Evolutionary conservation across 2,888 invertebrate species (phyloP).

Genomic region (Agonopterix heracliana): DNA sequence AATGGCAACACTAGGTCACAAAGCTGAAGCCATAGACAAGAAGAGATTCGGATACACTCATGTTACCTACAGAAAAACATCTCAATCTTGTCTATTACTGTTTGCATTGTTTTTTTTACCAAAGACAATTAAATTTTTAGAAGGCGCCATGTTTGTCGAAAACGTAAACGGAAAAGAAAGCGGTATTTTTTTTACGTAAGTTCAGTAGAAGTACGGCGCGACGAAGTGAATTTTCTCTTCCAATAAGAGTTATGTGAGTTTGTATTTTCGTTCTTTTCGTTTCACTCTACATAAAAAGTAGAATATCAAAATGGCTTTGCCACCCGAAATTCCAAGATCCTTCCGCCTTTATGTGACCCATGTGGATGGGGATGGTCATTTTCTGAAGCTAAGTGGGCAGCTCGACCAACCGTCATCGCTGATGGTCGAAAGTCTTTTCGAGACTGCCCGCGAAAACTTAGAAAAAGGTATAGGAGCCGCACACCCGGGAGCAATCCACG

Average conservation of each 20-base stretch:
- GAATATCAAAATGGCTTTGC: constrained; percentile 40
- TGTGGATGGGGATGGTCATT: constrained; percentile 81
- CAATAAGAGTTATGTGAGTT: constrained; percentile 44
- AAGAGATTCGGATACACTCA: too few species aligned
- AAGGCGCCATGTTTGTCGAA: constrained; percentile 58
- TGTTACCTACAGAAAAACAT: too few species aligned
- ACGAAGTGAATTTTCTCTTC: constrained; percentile 24
- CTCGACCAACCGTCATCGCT: constrained; percentile 74
- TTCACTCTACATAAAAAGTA: background rate
- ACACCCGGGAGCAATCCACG: constrained; percentile 63
- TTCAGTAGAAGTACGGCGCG: constrained; percentile 34
- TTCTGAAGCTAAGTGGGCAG: constrained; percentile 85
- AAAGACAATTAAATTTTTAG: background rate
- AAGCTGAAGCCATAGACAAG: too few species aligned
- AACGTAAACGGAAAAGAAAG: constrained; percentile 67
- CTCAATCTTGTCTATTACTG: too few species aligned
- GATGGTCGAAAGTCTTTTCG: constrained; percentile 72
- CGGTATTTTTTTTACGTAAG: constrained; percentile 40
- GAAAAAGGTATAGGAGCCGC: constrained; percentile 65
- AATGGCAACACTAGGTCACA: too few species aligned
- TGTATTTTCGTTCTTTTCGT: constrained; percentile 2
- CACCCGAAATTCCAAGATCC: constrained; percentile 42
- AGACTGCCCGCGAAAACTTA: constrained; percentile 50
- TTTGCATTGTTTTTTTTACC: background rate
- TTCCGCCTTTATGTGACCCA: constrained; percentile 78